Evolutionary conservation across 2,888 invertebrate genomes (phyloP).

Genomic region (Oscheius sp.): DNA sequence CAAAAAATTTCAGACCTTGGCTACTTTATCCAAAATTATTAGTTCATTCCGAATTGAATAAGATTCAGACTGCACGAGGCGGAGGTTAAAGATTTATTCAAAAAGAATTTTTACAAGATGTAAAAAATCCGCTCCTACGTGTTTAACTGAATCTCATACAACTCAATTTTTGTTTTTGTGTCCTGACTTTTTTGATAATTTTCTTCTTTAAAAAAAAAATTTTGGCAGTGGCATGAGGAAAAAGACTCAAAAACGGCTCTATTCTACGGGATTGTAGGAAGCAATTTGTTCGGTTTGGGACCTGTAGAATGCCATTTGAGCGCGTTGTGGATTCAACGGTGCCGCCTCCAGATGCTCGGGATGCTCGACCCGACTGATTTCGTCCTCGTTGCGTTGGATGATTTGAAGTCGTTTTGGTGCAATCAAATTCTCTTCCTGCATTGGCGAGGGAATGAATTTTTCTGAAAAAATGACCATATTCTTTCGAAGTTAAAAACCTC

Average conservation of each 20-base stretch:
- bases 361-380: conserved; percentile 57
- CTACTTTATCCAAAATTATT: no score
- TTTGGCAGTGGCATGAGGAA: neutral
- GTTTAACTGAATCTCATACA: conserved; percentile 21
- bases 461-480: conserved; percentile 46
- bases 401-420: conserved; percentile 61
- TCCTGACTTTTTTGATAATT: neutral
- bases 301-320: conserved; percentile 70
- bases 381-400: conserved; percentile 54
- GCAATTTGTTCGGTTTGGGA: conserved; percentile 66
- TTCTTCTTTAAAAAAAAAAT: neutral
- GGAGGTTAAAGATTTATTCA: conserved; percentile 9
- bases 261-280: conserved; percentile 66
- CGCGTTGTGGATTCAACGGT: conserved; percentile 59
- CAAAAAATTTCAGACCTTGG: no score
- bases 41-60: conserved; percentile 3
- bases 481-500: neutral
- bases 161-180: neutral
- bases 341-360: conserved; percentile 52
- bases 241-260: neutral
- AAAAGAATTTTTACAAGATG: neutral
- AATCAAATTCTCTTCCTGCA: conserved; percentile 62
- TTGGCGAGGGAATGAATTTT: conserved; percentile 68
- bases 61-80: conserved; percentile 10
- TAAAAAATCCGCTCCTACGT: neutral